Conservation (phyloP, 2,797 vertebrate species). For the Buceros bicornis region DNA sequence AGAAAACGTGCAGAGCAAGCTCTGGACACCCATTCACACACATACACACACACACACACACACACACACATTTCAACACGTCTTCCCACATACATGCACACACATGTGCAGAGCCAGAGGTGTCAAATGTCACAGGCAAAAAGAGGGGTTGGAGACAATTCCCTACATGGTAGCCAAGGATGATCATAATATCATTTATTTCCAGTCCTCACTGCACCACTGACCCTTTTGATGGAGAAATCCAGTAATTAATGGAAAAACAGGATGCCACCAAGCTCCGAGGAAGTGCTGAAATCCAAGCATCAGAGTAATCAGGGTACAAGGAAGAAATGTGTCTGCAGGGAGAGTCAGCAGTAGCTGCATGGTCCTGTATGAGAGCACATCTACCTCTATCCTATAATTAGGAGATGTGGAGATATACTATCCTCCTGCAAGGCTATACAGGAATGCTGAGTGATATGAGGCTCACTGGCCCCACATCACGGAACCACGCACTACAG, state of each 20-base stretch:
- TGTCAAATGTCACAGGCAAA: background rate
- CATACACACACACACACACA: background rate
- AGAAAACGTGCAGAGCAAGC: background rate
- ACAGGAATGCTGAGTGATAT: background rate
- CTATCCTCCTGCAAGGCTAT: background rate
- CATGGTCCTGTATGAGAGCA: background rate
- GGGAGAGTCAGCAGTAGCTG: background rate
- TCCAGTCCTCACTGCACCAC: background rate
- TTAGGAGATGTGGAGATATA: background rate
- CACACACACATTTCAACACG: rapidly evolving
- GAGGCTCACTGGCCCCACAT: background rate
- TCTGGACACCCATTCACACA: background rate
- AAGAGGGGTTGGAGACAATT: background rate
- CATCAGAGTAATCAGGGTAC: background rate
- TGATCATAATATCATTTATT: background rate
- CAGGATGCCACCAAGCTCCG: background rate
- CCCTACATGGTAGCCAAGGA: background rate
- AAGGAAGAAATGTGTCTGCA: background rate
- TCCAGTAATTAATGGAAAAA: background rate
- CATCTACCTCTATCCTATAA: background rate
- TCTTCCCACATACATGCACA: too few species aligned
- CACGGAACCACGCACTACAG: background rate
- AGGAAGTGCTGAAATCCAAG: background rate
- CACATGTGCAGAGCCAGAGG: background rate
- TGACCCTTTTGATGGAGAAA: background rate